These are phyloP conservation scores for Drosophila kanapiae DNA, from an alignment of 1,140 invertebrate species.

Conservation along the genomic window DNA sequence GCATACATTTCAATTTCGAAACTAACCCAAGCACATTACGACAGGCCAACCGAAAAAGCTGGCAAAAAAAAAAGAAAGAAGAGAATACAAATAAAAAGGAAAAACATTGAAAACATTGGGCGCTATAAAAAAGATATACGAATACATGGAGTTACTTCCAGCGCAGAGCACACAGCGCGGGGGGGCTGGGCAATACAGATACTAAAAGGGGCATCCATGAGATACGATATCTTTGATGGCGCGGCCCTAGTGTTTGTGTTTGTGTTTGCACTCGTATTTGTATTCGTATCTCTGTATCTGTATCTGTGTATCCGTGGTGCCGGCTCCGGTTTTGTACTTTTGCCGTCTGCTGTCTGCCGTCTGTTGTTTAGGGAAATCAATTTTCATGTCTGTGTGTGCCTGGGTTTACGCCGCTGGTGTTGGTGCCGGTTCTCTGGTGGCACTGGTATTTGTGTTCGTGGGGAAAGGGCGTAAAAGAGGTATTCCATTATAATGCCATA, in stretches of 20 bases:
- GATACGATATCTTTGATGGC: slow-evolving; percentile 59
- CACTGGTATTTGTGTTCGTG: slow-evolving; percentile 20
- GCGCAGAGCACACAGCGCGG: background rate
- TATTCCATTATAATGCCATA: slow-evolving; percentile 42
- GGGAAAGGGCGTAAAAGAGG: slow-evolving; percentile 31
- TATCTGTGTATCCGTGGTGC: slow-evolving; percentile 43
- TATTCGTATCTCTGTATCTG: slow-evolving; percentile 19
- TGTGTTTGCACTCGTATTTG: slow-evolving; percentile 23
- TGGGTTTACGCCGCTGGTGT: slow-evolving; percentile 12
- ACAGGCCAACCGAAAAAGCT: slow-evolving; percentile 44
- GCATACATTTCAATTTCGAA: slow-evolving; percentile 74
- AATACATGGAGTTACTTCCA: slow-evolving; percentile 38
- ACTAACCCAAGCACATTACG: slow-evolving; percentile 59
- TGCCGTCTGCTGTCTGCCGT: slow-evolving; percentile 40
- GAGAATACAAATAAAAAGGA: slow-evolving; percentile 22
- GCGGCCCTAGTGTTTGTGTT: slow-evolving; percentile 13
- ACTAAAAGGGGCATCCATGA: slow-evolving; percentile 61
- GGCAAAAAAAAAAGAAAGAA: slow-evolving; percentile 20
- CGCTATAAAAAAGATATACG: slow-evolving; percentile 31
- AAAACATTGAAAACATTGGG: slow-evolving; percentile 28
- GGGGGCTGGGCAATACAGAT: slow-evolving; percentile 27
- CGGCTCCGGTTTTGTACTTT: slow-evolving; percentile 42
- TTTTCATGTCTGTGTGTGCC: slow-evolving; percentile 60
- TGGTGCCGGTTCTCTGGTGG: slow-evolving; percentile 1
- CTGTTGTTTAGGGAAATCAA: slow-evolving; percentile 73